These are phyloP conservation scores for Phortica magna DNA, from an alignment of 2,888 invertebrate genomes.

Conservation along the genomic window DNA sequence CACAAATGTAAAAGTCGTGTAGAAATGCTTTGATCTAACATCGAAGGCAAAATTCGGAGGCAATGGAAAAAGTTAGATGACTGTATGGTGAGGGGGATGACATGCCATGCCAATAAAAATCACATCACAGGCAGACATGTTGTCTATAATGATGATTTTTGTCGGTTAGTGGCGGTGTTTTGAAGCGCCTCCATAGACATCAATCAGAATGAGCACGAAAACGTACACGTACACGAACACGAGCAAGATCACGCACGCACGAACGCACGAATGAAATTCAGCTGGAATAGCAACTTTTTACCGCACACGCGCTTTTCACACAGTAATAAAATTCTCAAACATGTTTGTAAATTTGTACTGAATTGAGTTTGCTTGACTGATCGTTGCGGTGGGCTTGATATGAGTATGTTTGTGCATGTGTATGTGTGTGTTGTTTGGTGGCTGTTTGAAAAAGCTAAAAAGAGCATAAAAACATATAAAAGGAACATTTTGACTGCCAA, in stretches of 20 bases:
- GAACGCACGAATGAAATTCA: conserved; percentile 8
- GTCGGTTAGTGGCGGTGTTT: conserved; percentile 22
- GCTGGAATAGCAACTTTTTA: neutral
- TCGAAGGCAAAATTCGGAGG: conserved; percentile 42
- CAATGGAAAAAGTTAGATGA: conserved; percentile 39
- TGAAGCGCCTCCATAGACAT: conserved; percentile 43
- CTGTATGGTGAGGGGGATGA: conserved; percentile 59
- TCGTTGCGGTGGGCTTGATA: too few relatives aligned
- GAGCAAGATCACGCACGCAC: conserved; percentile 41
- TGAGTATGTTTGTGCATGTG: conserved; percentile 2
- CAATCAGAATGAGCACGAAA: conserved; percentile 56
- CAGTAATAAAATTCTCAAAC: conserved; percentile 72
- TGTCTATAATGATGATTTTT: conserved; percentile 33
- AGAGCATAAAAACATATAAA: conserved; percentile 63
- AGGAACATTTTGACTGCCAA: conserved; percentile 73
- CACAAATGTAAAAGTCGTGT: conserved; percentile 18
- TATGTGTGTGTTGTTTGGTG: conserved; percentile 28
- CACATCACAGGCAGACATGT: conserved; percentile 49
- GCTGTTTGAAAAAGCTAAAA: conserved; percentile 6
- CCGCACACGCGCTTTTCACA: conserved; percentile 53
- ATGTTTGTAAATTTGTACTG: conserved; percentile 70
- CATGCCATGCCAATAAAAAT: conserved; percentile 67
- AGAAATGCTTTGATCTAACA: conserved; percentile 31
- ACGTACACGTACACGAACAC: conserved; percentile 23
- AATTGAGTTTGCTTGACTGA: too few relatives aligned